Conservation (phyloP, 2,113 vertebrate species). For the Cardinalis cardinalis region DNA sequence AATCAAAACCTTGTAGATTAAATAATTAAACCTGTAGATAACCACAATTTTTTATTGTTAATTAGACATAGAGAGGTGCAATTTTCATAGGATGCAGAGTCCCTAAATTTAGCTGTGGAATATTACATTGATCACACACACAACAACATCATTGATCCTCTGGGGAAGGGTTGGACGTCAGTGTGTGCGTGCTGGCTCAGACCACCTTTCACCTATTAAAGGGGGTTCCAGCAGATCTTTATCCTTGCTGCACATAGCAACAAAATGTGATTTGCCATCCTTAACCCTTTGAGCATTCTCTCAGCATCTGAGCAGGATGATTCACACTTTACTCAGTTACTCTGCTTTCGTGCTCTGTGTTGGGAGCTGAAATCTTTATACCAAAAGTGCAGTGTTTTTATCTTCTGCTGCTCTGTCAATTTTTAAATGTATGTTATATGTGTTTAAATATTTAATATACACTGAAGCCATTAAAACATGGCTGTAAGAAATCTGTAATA, state of each 20-base stretch:
- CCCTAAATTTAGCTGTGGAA: conserved; percentile 80
- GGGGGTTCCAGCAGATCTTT: conserved; percentile 63
- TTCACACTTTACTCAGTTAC: conserved; percentile 1
- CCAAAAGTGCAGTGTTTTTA: neutral
- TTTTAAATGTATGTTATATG: neutral
- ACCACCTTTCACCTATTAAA: conserved; percentile 70
- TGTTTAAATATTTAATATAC: conserved; percentile 20
- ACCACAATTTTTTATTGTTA: conserved; percentile 70
- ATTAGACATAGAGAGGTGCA: conserved; percentile 76
- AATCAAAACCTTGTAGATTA: conserved; percentile 73
- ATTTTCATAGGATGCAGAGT: conserved; percentile 71
- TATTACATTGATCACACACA: conserved; percentile 76
- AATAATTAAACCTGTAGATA: conserved; percentile 76
- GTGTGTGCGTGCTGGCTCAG: conserved; percentile 63
- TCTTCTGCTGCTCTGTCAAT: neutral
- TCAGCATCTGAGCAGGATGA: conserved; percentile 2
- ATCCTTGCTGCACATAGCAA: conserved; percentile 70
- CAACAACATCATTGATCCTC: conserved; percentile 69
- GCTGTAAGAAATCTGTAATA: neutral
- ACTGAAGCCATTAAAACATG: neutral
- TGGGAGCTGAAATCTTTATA: neutral
- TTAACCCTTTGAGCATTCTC: conserved; percentile 69
- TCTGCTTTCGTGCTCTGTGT: neutral
- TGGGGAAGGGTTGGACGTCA: conserved; percentile 70
- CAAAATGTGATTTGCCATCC: conserved; percentile 58